Evolutionary conservation across 2,797 vertebrate genomes (phyloP), one percentile per base, ranked within the genome.

Genomic region (Chiroxiphia lanceolata): DNA sequence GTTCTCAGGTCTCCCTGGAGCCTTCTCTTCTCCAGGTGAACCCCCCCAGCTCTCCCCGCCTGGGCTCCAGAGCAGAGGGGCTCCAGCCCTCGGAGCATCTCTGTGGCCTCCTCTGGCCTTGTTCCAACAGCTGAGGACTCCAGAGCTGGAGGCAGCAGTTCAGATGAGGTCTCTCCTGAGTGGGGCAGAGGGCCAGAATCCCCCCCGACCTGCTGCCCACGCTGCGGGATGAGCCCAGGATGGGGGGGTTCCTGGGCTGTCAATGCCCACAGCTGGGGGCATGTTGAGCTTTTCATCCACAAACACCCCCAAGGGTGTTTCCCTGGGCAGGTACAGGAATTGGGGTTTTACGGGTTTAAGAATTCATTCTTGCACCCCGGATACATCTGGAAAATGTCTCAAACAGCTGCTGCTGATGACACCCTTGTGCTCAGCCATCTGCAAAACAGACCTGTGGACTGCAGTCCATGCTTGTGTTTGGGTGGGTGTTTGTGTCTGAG

Each of bases 251-350:
- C 42, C 15, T 50, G 57, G 20, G 13, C 59, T 57, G 16, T 36
- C 50, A 14, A 5, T 4, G 4, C 53, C 17, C 12, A 15, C 16
- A 18, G 19, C 64, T 0, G 59, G 0, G 22, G 48, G 16, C 47
- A 33, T 20, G 31, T 8, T 51, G 40, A 76, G 26, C 40, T 69
- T 69, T 42, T 42, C 31, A 29, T 61, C 18, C 47, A 42, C 48
- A 60, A 63, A 4, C 44, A 9, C 19, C 3, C 15, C 15, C 34
- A 15, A 15, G 5, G 47, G 34, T 40, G 19, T 54, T 67, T 36
- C 17, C 54, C 18, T 15, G 14, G 25, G 25, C 31, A 42, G 27
- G 33, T 70, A 51, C 38, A 64, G 72, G 38, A 71, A 38, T 3
- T 31, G 51, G 29, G 56, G 51, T 45, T 72, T 57, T 0, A 0